These are phyloP conservation scores for Hesperia comma DNA, from an alignment of 2,888 invertebrate genomes.

Conservation along the genomic window DNA sequence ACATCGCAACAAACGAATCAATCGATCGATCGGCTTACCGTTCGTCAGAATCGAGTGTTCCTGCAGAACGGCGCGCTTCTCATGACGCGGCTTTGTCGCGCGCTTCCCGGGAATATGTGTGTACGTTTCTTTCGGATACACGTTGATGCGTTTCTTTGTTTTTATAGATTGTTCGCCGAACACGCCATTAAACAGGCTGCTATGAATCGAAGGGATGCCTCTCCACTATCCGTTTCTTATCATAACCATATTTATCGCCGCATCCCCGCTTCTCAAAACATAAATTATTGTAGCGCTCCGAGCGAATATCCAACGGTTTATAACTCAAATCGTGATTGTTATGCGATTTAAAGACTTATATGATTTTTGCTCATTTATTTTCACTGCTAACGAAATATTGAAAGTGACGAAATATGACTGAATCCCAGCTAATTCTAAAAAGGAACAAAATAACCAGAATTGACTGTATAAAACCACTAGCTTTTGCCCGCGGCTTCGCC, in stretches of 20 bases:
- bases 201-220: conserved; percentile 34
- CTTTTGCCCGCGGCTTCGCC: no score
- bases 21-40: conserved; percentile 59
- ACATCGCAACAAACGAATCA: conserved; percentile 39
- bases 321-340: background rate
- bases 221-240: conserved; percentile 27
- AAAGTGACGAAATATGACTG: background rate
- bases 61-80: conserved; percentile 45
- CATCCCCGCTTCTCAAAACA: conserved; percentile 19
- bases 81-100: conserved; percentile 48
- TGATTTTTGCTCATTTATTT: conserved; percentile 7
- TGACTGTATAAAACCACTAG: no score
- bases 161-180: conserved; percentile 49
- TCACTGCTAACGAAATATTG: background rate
- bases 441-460: no score
- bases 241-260: conserved; percentile 30
- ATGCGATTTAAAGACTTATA: background rate
- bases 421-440: background rate
- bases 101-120: conserved; percentile 49
- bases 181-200: conserved; percentile 36
- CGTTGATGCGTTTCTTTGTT: conserved; percentile 46
- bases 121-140: conserved; percentile 44
- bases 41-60: conserved; percentile 58
- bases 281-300: conserved; percentile 20
- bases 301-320: background rate